Conservation (phyloP, 2,888 invertebrate species). For the Drosophila demipolita region DNA sequence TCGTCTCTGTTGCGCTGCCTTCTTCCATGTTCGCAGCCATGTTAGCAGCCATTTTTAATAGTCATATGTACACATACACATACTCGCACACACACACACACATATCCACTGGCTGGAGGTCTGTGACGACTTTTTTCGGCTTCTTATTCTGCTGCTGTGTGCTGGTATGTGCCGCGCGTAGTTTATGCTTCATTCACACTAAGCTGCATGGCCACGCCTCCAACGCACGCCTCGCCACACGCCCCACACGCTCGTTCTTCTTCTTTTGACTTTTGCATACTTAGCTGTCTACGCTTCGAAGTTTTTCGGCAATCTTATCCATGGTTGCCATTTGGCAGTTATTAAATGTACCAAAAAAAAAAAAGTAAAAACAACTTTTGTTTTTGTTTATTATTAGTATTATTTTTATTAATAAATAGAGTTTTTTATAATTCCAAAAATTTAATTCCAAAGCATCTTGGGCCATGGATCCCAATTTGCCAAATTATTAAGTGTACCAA, state of each 20-base stretch:
- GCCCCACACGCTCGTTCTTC: not conserved
- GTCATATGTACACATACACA: conserved; percentile 46
- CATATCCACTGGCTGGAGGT: conserved; percentile 9
- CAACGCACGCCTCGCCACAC: conserved; percentile 4
- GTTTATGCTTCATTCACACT: conserved; percentile 59
- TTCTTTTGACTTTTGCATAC: conserved; percentile 5
- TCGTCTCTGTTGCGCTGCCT: conserved; percentile 62
- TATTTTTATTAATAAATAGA: not conserved
- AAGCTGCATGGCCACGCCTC: conserved; percentile 53
- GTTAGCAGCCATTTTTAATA: conserved; percentile 82
- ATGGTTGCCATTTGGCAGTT: not conserved
- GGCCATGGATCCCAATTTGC: not conserved
- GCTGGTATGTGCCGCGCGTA: conserved; percentile 28
- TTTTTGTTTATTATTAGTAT: not conserved
- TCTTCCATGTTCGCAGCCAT: conserved; percentile 64
- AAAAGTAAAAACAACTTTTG: not conserved
- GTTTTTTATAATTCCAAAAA: not conserved
- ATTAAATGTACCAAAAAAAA: not conserved
- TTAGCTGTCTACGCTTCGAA: conserved; percentile 13
- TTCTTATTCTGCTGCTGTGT: conserved; percentile 12
- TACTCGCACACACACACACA: not conserved
- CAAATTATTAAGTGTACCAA: not conserved
- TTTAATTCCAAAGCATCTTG: not conserved
- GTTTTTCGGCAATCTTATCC: conserved; percentile 27
- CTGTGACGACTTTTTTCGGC: conserved; percentile 22